These are phyloP conservation scores for Heloderma charlesbogerti DNA, from an alignment of 2,113 vertebrate genomes.

Conservation along the genomic window DNA sequence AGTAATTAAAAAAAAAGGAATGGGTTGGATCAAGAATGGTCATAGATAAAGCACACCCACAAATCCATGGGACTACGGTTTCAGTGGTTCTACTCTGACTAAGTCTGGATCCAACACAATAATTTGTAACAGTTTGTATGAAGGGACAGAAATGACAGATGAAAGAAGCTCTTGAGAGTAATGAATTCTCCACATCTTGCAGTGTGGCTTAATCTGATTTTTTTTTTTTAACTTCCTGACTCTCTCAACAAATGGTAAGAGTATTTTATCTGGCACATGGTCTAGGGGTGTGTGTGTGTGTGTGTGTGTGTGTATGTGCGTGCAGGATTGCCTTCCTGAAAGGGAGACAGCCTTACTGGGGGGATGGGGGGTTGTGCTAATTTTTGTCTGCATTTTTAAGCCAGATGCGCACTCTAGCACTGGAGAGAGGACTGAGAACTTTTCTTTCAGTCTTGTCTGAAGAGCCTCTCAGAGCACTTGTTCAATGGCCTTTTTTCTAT, in stretches of 20 bases:
- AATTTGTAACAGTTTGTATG: background rate
- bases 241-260: background rate
- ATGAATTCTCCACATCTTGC: background rate
- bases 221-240: background rate
- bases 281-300: background rate
- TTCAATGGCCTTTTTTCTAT: background rate
- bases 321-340: background rate
- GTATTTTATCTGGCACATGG: background rate
- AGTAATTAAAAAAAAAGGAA: background rate
- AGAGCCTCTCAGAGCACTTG: too few species aligned
- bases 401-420: too few species aligned
- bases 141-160: background rate
- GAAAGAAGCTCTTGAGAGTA: background rate
- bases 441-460: too few species aligned
- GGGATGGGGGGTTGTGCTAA: too few species aligned
- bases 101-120: background rate
- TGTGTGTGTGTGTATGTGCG: background rate
- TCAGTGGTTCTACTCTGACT: background rate
- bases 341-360: background rate
- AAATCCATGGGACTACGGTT: background rate
- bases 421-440: too few species aligned
- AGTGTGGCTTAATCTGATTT: background rate
- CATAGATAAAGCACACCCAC: too few species aligned
- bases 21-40: too few species aligned
- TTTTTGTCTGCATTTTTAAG: too few species aligned